Evolutionary conservation across 2,113 vertebrate genomes (phyloP).

Genomic region (Pachycephala philippinensis): DNA sequence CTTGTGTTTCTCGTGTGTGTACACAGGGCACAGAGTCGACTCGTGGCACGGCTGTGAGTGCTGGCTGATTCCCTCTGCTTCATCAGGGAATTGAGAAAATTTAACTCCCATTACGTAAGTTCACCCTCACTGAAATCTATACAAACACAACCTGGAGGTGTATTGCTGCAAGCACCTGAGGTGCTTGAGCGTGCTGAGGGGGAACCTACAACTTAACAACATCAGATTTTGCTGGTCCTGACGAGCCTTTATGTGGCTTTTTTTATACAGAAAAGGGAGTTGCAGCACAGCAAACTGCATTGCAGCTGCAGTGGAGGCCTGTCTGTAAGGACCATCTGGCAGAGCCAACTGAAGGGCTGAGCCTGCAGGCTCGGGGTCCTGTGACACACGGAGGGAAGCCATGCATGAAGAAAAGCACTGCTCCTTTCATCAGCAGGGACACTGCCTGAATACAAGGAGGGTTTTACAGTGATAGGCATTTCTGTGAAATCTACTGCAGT

Average conservation of each 20-base stretch:
- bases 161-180: background rate
- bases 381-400: background rate
- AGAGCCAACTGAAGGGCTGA: background rate
- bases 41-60: fast-evolving
- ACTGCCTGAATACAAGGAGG: background rate
- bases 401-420: background rate
- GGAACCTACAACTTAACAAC: background rate
- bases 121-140: background rate
- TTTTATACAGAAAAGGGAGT: fast-evolving
- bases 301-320: background rate
- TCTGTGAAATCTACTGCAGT: background rate
- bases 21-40: background rate
- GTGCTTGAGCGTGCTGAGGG: background rate
- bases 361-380: background rate
- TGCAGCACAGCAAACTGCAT: background rate
- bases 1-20: background rate
- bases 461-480: background rate
- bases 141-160: background rate
- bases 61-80: background rate
- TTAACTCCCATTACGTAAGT: fast-evolving
- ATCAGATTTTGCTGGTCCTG: background rate
- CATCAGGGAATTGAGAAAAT: background rate
- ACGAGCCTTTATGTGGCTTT: background rate
- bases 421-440: background rate
- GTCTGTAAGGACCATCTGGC: background rate